Percentiles rank a stretch among this genome's conserved stretches.
phyloP scores from a whole-genome alignment of 2,113 vertebrate species.

The Sakesphorus luctuosus region DNA sequence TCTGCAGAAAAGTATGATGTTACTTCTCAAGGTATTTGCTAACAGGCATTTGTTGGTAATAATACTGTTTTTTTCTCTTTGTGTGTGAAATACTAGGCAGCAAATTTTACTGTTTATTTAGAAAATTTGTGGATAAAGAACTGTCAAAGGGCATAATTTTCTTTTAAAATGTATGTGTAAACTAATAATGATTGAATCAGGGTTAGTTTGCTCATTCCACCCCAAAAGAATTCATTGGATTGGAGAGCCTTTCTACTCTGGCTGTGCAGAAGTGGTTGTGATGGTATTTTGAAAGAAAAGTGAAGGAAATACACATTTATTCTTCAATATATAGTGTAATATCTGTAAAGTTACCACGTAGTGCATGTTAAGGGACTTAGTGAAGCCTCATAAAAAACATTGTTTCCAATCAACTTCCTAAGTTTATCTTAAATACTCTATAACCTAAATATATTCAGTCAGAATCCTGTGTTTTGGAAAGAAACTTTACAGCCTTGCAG shows the following conservation, averaged over 20 bases:
- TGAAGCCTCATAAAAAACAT: neutral
- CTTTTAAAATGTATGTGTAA: neutral
- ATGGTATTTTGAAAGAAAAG: neutral
- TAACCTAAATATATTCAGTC: neutral
- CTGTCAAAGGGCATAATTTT: neutral
- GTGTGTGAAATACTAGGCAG: neutral
- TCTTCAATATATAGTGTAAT: neutral
- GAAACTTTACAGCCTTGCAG: neutral
- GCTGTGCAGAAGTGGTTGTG: neutral
- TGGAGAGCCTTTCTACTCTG: neutral
- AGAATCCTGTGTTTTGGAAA: neutral
- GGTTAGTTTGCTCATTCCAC: neutral
- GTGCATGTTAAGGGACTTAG: neutral
- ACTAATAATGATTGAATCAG: neutral
- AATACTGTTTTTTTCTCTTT: neutral
- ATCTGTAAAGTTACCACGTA: neutral
- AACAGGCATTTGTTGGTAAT: neutral
- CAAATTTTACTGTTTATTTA: neutral
- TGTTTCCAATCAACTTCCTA: neutral
- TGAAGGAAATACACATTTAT: neutral
- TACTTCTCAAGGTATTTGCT: slow-evolving; percentile 88
- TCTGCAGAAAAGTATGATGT: slow-evolving; percentile 95
- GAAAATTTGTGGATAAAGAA: neutral
- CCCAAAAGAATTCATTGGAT: neutral
- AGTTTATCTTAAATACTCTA: neutral